Conservation (phyloP, 2,888 invertebrate species). For the Drosophila parthenogenetica region DNA sequence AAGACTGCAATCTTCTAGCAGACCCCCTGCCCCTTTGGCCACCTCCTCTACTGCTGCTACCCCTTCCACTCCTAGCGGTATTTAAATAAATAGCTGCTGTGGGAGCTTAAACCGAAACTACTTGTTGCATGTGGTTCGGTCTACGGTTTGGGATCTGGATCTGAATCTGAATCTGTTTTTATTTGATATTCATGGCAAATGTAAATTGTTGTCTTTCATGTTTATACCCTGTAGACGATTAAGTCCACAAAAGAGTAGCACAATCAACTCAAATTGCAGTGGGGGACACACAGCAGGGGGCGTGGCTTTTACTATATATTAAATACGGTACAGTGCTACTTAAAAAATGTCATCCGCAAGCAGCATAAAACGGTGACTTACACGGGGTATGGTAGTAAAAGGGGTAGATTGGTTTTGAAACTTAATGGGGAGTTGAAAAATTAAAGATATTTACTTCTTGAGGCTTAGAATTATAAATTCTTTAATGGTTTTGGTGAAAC, state of each 20-base stretch:
- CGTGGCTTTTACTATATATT: not conserved
- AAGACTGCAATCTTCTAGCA: constrained; percentile 29
- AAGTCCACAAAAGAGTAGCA: not conserved
- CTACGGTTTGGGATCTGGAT: constrained; percentile 11
- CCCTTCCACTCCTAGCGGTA: constrained; percentile 40
- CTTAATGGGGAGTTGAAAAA: too few species aligned
- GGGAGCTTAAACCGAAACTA: constrained; percentile 40
- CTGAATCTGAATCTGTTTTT: constrained; percentile 47
- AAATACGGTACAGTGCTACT: not conserved
- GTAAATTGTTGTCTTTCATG: constrained; percentile 59
- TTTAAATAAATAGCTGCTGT: constrained; percentile 56
- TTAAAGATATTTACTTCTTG: too few species aligned
- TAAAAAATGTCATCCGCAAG: not conserved
- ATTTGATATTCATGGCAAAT: constrained; percentile 55
- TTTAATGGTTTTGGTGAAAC: not conserved
- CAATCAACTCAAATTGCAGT: not conserved
- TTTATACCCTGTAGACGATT: constrained; percentile 24
- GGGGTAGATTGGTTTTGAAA: too few species aligned
- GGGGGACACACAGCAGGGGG: constrained; percentile 1
- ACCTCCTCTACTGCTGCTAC: not conserved
- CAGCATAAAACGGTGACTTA: too few species aligned
- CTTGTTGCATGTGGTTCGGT: constrained; percentile 32
- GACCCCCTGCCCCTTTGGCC: not conserved
- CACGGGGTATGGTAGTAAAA: not conserved
- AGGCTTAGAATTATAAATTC: too few species aligned